Evolutionary conservation across 2,888 invertebrate genomes (phyloP).

Genomic region (Globia sparganii): DNA sequence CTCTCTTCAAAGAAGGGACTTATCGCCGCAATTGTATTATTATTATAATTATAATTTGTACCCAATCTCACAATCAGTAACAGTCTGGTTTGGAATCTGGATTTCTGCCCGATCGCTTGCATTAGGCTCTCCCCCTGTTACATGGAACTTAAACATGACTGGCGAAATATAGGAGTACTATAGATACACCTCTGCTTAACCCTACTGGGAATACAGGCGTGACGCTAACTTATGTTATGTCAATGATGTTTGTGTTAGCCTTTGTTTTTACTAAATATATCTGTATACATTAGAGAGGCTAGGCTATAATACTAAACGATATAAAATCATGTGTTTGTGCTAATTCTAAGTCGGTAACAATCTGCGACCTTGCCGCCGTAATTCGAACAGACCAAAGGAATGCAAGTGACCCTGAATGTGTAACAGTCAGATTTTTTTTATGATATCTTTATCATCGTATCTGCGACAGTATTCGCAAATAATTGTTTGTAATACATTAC

Average conservation of each 20-base stretch:
- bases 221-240: neutral
- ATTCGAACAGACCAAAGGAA: slow-evolving; percentile 67
- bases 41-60: too few species aligned
- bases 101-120: too few species aligned
- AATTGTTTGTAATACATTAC: slow-evolving; percentile 6
- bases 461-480: slow-evolving; percentile 43
- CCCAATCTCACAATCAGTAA: too few species aligned
- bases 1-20: too few species aligned
- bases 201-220: neutral
- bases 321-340: slow-evolving; percentile 56
- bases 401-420: slow-evolving; percentile 67
- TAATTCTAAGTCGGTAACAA: slow-evolving; percentile 55
- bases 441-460: slow-evolving; percentile 30
- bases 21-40: too few species aligned
- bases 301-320: slow-evolving; percentile 20
- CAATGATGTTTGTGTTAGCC: neutral
- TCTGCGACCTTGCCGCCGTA: slow-evolving; percentile 59
- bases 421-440: slow-evolving; percentile 61
- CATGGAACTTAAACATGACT: too few species aligned
- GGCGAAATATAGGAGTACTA: neutral
- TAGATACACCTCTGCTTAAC: neutral
- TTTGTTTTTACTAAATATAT: neutral
- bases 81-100: neutral
- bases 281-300: neutral
- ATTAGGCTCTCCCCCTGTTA: too few species aligned